phyloP scores from a whole-genome alignment of 2,797 vertebrate genomes.

The Bovichtus diacanthus region DNA sequence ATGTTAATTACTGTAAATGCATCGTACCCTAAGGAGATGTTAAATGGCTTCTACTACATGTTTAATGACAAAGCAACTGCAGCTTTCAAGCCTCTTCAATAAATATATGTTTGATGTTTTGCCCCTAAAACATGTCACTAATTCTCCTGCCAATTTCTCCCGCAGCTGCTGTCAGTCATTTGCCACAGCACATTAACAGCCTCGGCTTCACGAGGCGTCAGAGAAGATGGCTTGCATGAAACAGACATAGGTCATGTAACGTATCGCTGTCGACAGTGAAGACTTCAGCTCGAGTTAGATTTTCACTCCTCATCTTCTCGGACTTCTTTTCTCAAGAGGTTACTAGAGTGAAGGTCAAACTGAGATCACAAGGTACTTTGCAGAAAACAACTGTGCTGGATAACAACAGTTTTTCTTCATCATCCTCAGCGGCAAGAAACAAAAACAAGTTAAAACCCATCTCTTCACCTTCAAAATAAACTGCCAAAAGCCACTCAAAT shows the following conservation, averaged over 20 bases:
- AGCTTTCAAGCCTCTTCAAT: conserved; percentile 16
- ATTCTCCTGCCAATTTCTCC: conserved; percentile 30
- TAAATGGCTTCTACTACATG: background rate
- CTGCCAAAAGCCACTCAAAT: conserved; percentile 16
- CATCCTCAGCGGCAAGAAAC: conserved; percentile 17
- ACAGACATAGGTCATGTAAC: conserved; percentile 18
- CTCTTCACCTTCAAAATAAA: conserved; percentile 49
- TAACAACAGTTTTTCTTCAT: conserved; percentile 20
- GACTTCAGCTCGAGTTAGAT: conserved; percentile 27
- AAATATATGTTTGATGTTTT: conserved; percentile 24
- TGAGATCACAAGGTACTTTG: conserved; percentile 31
- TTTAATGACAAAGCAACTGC: conserved; percentile 14
- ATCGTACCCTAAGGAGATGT: background rate
- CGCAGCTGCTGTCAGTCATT: conserved; percentile 49
- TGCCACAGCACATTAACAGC: conserved; percentile 41
- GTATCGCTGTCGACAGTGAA: conserved; percentile 15
- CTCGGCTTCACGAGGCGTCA: conserved; percentile 21
- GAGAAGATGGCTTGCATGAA: background rate
- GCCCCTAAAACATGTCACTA: conserved; percentile 29
- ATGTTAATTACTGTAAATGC: conserved; percentile 14
- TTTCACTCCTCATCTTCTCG: conserved; percentile 21
- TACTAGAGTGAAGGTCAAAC: conserved; percentile 33
- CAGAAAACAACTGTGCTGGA: conserved; percentile 24
- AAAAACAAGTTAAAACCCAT: conserved; percentile 36
- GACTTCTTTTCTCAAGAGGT: conserved; percentile 27